These are phyloP conservation scores for Cremastinae sp. DNA, from an alignment of 2,888 invertebrate genomes.

Conservation along the genomic window DNA sequence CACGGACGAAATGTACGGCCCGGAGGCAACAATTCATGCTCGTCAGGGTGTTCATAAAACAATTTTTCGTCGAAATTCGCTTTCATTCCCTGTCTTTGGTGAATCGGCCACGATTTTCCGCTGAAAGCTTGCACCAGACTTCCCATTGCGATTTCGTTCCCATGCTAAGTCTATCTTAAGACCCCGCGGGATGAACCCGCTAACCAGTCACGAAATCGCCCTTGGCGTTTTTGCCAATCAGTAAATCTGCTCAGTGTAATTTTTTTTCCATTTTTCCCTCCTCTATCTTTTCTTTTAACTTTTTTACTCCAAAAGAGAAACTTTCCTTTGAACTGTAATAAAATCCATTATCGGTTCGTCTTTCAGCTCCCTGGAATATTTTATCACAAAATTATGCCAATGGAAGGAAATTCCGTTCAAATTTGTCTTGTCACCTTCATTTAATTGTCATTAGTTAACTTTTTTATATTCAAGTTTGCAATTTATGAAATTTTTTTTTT, in stretches of 20 bases:
- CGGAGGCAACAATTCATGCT: conserved; percentile 70
- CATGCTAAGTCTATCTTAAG: conserved; percentile 47
- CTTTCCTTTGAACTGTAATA: conserved; percentile 61
- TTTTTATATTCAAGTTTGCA: no score
- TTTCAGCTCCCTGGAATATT: conserved; percentile 2
- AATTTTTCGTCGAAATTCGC: conserved; percentile 70
- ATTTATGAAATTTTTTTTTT: no score
- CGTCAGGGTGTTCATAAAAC: conserved; percentile 74
- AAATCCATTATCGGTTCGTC: conserved; percentile 55
- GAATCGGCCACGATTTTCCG: conserved; percentile 16
- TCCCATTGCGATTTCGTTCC: conserved; percentile 29
- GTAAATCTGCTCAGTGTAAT: conserved; percentile 41
- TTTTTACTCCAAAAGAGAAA: conserved; percentile 50
- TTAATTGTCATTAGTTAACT: no score
- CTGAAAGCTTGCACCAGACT: conserved; percentile 34
- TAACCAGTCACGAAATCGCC: conserved; percentile 37
- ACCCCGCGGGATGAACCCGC: conserved; percentile 35
- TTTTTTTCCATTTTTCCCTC: conserved; percentile 22
- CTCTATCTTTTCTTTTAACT: not conserved
- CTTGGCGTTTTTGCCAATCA: conserved; percentile 62
- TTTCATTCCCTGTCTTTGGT: conserved; percentile 39
- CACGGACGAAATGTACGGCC: conserved; percentile 16
- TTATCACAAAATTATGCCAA: not conserved
- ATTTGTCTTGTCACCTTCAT: no score
- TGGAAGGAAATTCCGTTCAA: no score